Evolutionary conservation across 2,113 vertebrate species (phyloP).

Genomic region (Ia io): DNA sequence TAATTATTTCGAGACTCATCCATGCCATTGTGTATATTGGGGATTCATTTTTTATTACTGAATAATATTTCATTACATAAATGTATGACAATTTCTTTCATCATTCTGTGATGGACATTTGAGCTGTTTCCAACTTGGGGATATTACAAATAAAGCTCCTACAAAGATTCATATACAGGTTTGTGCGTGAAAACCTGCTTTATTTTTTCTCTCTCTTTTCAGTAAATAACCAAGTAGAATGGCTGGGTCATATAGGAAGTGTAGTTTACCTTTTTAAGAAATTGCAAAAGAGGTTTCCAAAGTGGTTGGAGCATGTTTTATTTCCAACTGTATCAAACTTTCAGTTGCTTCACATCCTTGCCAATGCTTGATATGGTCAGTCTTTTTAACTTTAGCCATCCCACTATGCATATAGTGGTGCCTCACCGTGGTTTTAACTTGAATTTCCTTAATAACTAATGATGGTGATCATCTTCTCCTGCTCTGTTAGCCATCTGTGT

Average conservation of each 20-base stretch:
- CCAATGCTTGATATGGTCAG: neutral
- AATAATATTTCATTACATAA: neutral
- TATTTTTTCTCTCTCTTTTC: neutral
- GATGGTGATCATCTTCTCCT: neutral
- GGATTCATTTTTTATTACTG: neutral
- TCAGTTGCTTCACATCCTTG: neutral
- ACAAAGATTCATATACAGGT: neutral
- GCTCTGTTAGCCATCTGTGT: neutral
- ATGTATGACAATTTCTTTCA: neutral
- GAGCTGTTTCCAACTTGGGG: neutral
- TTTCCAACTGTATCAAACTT: neutral
- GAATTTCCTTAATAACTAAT: neutral
- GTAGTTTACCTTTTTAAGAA: neutral
- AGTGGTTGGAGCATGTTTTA: neutral
- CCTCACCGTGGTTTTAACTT: neutral
- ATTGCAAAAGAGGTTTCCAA: neutral
- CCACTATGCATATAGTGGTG: neutral
- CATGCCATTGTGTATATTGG: neutral
- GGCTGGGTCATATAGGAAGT: neutral
- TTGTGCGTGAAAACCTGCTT: neutral
- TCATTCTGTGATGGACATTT: neutral
- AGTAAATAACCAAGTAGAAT: neutral
- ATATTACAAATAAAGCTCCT: neutral
- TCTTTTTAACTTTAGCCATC: neutral
- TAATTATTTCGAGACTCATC: conserved; percentile 3